Evolutionary conservation across 2,113 vertebrate species (phyloP).

Genomic region (Ibidorhyncha struthersii): DNA sequence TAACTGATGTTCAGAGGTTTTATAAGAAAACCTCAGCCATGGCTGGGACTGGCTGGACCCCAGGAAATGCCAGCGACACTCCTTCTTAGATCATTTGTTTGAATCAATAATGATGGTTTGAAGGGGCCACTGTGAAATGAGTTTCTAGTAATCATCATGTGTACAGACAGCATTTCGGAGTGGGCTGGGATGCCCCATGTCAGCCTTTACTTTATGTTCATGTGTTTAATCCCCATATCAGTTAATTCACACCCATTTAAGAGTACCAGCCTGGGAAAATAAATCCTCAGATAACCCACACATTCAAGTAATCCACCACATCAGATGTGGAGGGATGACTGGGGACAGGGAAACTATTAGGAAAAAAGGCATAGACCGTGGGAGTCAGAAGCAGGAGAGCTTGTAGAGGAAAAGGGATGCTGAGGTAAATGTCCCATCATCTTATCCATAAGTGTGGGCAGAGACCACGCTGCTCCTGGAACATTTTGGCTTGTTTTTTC

Average conservation of each 20-base stretch:
- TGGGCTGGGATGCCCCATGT: neutral
- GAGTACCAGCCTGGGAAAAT: slow-evolving; percentile 26
- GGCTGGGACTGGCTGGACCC: neutral
- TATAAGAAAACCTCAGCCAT: neutral
- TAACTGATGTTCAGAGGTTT: neutral
- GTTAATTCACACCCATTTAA: slow-evolving; percentile 60
- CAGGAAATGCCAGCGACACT: neutral
- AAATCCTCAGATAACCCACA: slow-evolving; percentile 45
- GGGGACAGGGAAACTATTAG: neutral
- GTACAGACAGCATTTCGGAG: neutral
- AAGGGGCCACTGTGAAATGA: slow-evolving; percentile 13
- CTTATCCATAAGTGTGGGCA: slow-evolving; percentile 4
- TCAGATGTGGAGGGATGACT: slow-evolving; percentile 7
- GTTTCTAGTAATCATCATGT: slow-evolving; percentile 5
- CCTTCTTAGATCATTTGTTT: slow-evolving; percentile 13
- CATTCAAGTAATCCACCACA: slow-evolving; percentile 35
- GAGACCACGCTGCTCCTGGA: slow-evolving; percentile 1
- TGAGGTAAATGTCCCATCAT: slow-evolving; percentile 41
- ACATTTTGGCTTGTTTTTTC: slow-evolving; percentile 16
- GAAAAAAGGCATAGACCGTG: neutral
- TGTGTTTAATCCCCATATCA: slow-evolving; percentile 52
- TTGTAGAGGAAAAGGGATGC: neutral
- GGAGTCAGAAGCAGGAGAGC: slow-evolving; percentile 7
- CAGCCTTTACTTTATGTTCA: slow-evolving; percentile 9
- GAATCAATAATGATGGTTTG: neutral